Evolutionary conservation across 2,113 vertebrate species (phyloP), one percentile per base, ranked within the genome.

Genomic region (Ovibos moschatus): DNA sequence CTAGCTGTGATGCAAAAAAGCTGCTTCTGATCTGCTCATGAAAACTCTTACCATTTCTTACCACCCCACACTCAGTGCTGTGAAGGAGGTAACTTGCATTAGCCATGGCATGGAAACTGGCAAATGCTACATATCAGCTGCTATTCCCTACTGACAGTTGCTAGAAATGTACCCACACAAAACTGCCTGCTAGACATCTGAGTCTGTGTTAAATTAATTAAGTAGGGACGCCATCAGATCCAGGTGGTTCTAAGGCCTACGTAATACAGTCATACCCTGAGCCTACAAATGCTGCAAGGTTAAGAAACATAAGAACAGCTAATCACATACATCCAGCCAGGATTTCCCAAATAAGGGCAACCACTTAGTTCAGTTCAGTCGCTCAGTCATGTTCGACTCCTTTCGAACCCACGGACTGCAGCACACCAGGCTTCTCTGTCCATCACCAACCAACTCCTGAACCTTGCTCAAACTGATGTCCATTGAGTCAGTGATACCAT

Each of bases 331-430:
- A 62, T 28, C 71, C 45, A 62, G 4, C 14, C 6, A 14, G n/a
- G 25, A 23, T 53, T 88, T 67, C 47, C 84, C n/a, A 81, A 51
- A 43, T 19, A 79, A 64, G 47, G 74, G 28, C 19, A 64, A 43
- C 1, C 27, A 10, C 71, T 16, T 2, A 25, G 30, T 36, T 71
- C 64, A 71, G 64, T 36, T 71, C 64, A 36, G 64, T 71, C 4
- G 1, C n/a, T 71, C n/a, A 71, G n/a, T 71, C 4, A 0, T 36
- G 67, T 23, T 19, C 1, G 2, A 71, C 67, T 36, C 67, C 19
- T 40, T 71, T 36, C 0, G 0, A 71, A 21, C 19, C n/a, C n/a
- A 23, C 0, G n/a, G n/a, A 71, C 19, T 23, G n/a, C 19, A 71
- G 19, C 4, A 21, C 17, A 36, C 4, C 64, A 71, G 64, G 64